Evolutionary conservation across 2,113 vertebrate genomes (phyloP).

Genomic region (Pseudonaja textilis): DNA sequence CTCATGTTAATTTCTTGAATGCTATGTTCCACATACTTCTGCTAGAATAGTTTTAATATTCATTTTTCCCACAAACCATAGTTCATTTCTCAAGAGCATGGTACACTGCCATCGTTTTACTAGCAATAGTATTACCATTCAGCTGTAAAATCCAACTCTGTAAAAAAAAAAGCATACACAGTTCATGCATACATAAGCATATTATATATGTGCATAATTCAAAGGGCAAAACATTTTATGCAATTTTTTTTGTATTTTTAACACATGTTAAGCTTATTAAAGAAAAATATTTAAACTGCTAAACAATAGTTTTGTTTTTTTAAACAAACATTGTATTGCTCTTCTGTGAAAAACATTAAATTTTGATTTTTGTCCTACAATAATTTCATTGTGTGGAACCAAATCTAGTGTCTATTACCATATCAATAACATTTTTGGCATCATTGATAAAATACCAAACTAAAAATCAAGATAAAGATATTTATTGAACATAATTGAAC

Average conservation of each 20-base stretch:
- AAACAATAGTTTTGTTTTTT: conserved; percentile 5
- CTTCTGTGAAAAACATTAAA: not conserved
- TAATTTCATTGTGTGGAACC: conserved; percentile 3
- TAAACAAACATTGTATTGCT: not conserved
- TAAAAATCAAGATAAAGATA: not conserved
- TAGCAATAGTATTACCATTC: not conserved
- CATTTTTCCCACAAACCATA: conserved; percentile 26
- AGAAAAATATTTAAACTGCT: not conserved
- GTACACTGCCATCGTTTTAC: not conserved
- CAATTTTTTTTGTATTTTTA: not conserved
- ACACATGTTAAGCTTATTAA: not conserved
- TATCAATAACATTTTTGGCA: conserved; percentile 14
- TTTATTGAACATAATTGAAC: not conserved
- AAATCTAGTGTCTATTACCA: conserved; percentile 25
- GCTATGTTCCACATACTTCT: not conserved
- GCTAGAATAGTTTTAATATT: not conserved
- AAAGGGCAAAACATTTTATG: not conserved
- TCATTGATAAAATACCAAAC: not conserved
- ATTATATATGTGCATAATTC: not conserved
- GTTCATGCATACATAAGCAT: not conserved
- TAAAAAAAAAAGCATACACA: not conserved
- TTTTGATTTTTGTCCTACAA: conserved; percentile 24
- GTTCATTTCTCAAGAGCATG: not conserved
- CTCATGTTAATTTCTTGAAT: conserved; percentile 1
- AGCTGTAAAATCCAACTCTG: conserved; percentile 8